Evolutionary conservation across 2,113 vertebrate genomes (phyloP), one percentile per base, ranked within the genome.

Genomic region (Heterotilapia buettikoferi): DNA sequence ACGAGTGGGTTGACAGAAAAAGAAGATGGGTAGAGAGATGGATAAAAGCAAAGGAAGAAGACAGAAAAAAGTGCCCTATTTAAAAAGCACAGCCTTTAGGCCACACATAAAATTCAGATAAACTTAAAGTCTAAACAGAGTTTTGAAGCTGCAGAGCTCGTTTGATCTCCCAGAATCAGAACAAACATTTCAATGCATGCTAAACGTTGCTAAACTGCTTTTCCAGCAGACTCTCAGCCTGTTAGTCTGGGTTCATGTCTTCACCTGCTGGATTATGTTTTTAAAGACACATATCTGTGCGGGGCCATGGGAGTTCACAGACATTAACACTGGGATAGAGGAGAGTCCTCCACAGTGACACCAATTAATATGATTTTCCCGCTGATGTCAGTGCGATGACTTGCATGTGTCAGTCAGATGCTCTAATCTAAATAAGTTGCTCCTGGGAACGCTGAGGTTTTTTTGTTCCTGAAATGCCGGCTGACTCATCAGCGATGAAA

Each of bases 351-450:
- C 36, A 50, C 82, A 84, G 80, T 63, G 82, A 90, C 73, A 52
- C 85, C 66, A 88, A 87, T 91, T 85, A 92, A 91, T 29, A 47
- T 3, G 82, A 93, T 93, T 89, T 68, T 1, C 4, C 36, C 7
- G 9, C 78, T 4, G 81, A 89, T 56, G 80, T 85, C 5, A 24
- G 61, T 13, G 26, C 3, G 59, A 14, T 87, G 84, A 83, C 82
- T 53, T 11, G 57, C 12, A 31, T 10, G 71, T 57, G 83, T 85
- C 88, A 82, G 73, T 85, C 80, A 53, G 82, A 40, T 5, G 57
- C 36, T 45, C 31, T 21, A 24, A 21, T 54, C 40, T 3, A 5
- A n/a, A 43, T 5, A 40, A 18, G 5, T 29, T 18, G 24, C 88
- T 88, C 36, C 84, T 52, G 57, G 79, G 53, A 85, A 18, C 5